A percentile compares a stretch with the other conserved stretches of the same genome.
These are phyloP conservation scores for Nebria brevicollis DNA, from an alignment of 2,888 invertebrate species.

Conservation along the genomic window DNA sequence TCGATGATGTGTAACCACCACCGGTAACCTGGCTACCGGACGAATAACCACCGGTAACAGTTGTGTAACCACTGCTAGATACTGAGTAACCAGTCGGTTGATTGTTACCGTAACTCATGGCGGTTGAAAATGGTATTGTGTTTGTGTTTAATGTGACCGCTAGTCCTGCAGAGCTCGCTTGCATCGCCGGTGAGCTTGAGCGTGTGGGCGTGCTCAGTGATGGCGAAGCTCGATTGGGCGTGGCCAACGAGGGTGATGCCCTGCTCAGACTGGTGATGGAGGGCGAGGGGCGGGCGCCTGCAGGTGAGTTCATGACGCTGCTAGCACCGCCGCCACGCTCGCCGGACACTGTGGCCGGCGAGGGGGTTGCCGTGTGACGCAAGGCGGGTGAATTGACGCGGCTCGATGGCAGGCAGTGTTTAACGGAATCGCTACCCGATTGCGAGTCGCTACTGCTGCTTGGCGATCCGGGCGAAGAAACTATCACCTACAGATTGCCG, in stretches of 20 bases:
- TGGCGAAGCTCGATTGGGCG: slow-evolving; percentile 51
- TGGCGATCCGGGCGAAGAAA: slow-evolving; percentile 85
- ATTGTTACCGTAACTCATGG: slow-evolving; percentile 14
- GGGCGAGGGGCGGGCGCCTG: slow-evolving; percentile 51
- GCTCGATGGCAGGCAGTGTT: slow-evolving; percentile 66
- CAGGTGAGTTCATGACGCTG: slow-evolving; percentile 21
- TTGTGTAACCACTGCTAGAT: slow-evolving; percentile 9
- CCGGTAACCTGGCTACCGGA: neutral
- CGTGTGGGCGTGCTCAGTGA: slow-evolving; percentile 53
- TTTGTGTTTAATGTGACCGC: slow-evolving; percentile 69
- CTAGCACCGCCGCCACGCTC: neutral
- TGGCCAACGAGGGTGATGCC: slow-evolving; percentile 62
- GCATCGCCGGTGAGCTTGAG: slow-evolving; percentile 62
- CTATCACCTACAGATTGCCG: slow-evolving; percentile 65
- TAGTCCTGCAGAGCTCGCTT: slow-evolving; percentile 70
- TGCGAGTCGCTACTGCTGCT: slow-evolving; percentile 86
- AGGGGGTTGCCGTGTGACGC: slow-evolving; percentile 58
- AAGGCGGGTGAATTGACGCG: slow-evolving; percentile 62
- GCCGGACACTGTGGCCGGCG: slow-evolving; percentile 54
- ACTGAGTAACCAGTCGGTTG: neutral
- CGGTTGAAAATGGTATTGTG: slow-evolving; percentile 52
- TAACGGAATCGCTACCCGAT: slow-evolving; percentile 81
- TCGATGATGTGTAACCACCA: neutral
- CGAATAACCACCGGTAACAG: slow-evolving; percentile 1
- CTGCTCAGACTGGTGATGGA: slow-evolving; percentile 58